These are phyloP conservation scores for Oreochromis tanganicae DNA, from an alignment of 2,113 vertebrate genomes.

Conservation along the genomic window DNA sequence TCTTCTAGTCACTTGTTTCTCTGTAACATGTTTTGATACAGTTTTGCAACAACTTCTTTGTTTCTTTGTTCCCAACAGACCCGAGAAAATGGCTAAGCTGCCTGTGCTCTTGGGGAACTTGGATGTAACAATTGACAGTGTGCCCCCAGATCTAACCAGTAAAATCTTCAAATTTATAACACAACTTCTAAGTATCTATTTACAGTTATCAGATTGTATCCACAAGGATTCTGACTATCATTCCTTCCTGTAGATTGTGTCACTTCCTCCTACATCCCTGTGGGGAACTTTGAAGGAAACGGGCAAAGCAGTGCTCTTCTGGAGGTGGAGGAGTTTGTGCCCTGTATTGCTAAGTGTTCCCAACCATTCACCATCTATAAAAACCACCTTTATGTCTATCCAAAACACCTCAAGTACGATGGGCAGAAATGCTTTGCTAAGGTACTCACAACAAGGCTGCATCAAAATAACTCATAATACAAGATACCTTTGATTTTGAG, in stretches of 20 bases:
- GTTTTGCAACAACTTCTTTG: background rate
- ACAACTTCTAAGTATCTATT: background rate
- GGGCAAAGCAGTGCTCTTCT: constrained; percentile 72
- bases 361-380: constrained; percentile 95
- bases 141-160: constrained; percentile 88
- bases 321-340: constrained; percentile 96
- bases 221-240: background rate
- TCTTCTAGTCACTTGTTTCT: too few species aligned
- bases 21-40: background rate
- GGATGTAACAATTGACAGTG: constrained; percentile 90
- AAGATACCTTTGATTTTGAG: background rate
- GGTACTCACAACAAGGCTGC: constrained; percentile 59
- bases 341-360: constrained; percentile 89
- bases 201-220: background rate
- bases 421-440: constrained; percentile 94
- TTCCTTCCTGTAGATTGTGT: constrained; percentile 81
- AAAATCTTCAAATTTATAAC: constrained; percentile 57
- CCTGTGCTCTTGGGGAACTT: constrained; percentile 95
- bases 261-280: constrained; percentile 94
- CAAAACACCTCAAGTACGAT: constrained; percentile 92
- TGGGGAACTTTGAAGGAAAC: constrained; percentile 82
- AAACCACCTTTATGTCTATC: constrained; percentile 96
- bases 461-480: background rate
- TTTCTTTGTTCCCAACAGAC: constrained; percentile 67
- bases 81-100: constrained; percentile 97